Evolutionary conservation across 2,797 vertebrate genomes (phyloP).

Genomic region (Scolopax bukidnonensis): DNA sequence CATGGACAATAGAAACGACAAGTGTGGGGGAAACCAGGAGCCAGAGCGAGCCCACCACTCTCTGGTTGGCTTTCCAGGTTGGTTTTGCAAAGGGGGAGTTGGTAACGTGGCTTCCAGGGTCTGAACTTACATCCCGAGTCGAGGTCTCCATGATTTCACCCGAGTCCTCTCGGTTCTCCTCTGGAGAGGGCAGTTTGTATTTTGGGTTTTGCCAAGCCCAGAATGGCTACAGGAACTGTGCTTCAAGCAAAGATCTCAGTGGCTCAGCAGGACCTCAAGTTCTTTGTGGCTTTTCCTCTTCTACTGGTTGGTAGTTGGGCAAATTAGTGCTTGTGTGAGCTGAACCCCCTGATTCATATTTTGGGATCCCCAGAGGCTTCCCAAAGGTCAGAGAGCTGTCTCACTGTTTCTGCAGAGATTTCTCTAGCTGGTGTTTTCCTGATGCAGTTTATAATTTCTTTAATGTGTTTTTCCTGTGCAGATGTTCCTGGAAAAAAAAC

Average conservation of each 20-base stretch:
- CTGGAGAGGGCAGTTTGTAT: accelerated
- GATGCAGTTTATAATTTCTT: background rate
- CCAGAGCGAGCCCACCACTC: background rate
- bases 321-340: background rate
- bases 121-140: background rate
- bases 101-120: background rate
- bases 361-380: background rate
- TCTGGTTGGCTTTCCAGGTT: background rate
- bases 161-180: background rate
- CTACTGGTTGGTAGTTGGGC: background rate
- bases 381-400: background rate
- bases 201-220: background rate
- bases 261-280: background rate
- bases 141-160: background rate
- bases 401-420: background rate
- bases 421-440: background rate
- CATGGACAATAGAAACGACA: accelerated
- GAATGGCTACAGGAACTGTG: accelerated
- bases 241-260: background rate
- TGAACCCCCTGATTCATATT: background rate
- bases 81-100: background rate
- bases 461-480: constrained; percentile 5
- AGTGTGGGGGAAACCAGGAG: accelerated
- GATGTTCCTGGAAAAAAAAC: background rate
- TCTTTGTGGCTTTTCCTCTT: background rate